A percentile compares a stretch with the other conserved stretches of the same genome.
Evolutionary conservation across 2,113 vertebrate species (phyloP).

Genomic region (Erythrocercus mccallii): DNA sequence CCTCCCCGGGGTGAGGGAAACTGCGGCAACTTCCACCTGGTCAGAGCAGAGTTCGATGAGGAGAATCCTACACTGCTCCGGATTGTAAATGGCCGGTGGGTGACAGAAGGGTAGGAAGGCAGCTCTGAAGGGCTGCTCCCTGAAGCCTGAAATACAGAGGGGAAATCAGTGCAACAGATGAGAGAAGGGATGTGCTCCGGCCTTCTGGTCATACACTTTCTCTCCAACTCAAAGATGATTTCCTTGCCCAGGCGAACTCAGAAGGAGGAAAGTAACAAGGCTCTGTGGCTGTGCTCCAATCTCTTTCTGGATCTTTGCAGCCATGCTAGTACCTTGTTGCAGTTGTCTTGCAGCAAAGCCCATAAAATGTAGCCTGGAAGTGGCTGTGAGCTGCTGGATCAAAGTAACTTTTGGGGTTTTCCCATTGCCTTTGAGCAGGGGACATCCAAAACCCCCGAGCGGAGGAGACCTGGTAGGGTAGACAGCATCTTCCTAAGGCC

Average conservation of each 20-base stretch:
- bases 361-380: too few species aligned
- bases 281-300: fast-evolving
- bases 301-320: too few species aligned
- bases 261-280: background rate
- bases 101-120: fast-evolving
- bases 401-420: background rate
- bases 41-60: background rate
- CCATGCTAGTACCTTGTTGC: fast-evolving
- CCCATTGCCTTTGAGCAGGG: background rate
- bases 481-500: background rate
- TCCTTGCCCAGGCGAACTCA: too few species aligned
- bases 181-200: too few species aligned
- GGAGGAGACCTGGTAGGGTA: too few species aligned
- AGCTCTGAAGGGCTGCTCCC: background rate
- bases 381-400: too few species aligned
- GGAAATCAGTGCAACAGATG: too few species aligned
- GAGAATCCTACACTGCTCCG: background rate
- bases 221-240: background rate
- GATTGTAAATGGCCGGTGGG: too few species aligned
- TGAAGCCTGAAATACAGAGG: too few species aligned
- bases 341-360: background rate
- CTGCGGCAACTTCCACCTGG: too few species aligned
- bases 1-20: too few species aligned
- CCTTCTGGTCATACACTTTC: too few species aligned
- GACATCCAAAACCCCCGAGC: background rate